Evolutionary conservation across 2,888 invertebrate species (phyloP).

Genomic region (Arrhopalites spinosus): DNA sequence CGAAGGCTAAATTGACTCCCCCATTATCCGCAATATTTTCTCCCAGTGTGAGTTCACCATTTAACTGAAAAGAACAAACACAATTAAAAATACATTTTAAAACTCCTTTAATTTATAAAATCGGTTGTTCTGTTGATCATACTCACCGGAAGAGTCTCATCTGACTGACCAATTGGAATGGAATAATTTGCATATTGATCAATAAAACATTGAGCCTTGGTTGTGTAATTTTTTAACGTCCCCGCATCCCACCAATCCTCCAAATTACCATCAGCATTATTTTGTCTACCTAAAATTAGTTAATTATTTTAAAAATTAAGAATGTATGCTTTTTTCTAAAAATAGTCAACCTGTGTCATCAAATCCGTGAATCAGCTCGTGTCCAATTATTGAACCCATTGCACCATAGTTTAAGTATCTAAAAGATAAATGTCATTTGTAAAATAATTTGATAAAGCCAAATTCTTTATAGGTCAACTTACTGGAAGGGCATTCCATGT

Average conservation of each 20-base stretch:
- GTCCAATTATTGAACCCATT: conserved; percentile 60
- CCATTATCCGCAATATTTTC: conserved; percentile 18
- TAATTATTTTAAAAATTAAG: neutral
- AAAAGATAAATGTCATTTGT: too few relatives aligned
- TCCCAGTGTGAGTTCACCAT: neutral
- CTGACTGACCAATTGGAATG: conserved; percentile 5
- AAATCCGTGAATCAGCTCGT: conserved; percentile 65
- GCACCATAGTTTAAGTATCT: conserved; percentile 55
- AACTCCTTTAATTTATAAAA: too few relatives aligned
- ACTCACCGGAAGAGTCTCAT: neutral
- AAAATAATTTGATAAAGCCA: too few relatives aligned
- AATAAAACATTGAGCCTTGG: conserved; percentile 86
- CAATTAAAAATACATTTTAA: too few relatives aligned
- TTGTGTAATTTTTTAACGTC: conserved; percentile 80
- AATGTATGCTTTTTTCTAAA: neutral
- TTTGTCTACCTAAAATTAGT: conserved; percentile 87
- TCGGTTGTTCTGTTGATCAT: too few relatives aligned
- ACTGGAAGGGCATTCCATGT: neutral
- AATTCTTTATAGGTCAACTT: too few relatives aligned
- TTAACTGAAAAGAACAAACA: neutral
- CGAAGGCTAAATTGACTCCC: neutral
- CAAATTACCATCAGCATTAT: conserved; percentile 87
- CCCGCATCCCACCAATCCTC: conserved; percentile 89
- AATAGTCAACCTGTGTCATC: conserved; percentile 43
- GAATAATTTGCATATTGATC: conserved; percentile 91